These are phyloP conservation scores for Lasius fuliginosus DNA, from an alignment of 2,888 invertebrate species.

Conservation along the genomic window DNA sequence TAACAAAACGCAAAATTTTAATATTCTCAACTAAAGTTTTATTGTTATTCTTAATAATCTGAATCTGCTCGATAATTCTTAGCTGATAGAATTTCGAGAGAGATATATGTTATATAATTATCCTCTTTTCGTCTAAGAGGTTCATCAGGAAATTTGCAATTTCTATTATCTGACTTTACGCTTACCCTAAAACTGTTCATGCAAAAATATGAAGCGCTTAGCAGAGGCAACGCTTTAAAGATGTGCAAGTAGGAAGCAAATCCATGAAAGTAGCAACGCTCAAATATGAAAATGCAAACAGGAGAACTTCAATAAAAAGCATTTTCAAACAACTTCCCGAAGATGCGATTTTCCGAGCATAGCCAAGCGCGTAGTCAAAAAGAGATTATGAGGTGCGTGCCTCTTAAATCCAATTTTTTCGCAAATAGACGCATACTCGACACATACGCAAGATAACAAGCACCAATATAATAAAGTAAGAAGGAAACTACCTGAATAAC, in stretches of 20 bases:
- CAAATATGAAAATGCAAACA: slow-evolving; percentile 47
- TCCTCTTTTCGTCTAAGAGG: background rate
- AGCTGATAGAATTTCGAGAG: background rate
- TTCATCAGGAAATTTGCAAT: slow-evolving; percentile 14
- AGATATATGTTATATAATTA: slow-evolving; percentile 11
- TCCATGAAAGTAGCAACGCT: slow-evolving; percentile 39
- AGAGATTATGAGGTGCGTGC: slow-evolving; percentile 34
- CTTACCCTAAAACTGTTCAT: slow-evolving; percentile 23
- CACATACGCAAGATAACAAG: slow-evolving; percentile 6
- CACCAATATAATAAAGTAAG: slow-evolving; percentile 6
- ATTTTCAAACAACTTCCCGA: slow-evolving; percentile 35
- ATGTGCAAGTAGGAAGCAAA: slow-evolving; percentile 38
- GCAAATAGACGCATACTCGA: slow-evolving; percentile 34
- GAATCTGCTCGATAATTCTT: background rate
- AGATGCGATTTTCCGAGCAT: slow-evolving; percentile 49
- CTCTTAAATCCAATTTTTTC: slow-evolving; percentile 49
- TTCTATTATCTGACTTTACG: slow-evolving; percentile 15
- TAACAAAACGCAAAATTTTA: background rate
- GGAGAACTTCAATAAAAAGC: slow-evolving; percentile 39
- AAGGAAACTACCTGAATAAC: background rate
- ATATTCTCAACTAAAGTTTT: background rate
- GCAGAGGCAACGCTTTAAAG: slow-evolving; percentile 7
- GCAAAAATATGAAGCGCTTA: slow-evolving; percentile 29
- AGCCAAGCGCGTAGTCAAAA: slow-evolving; percentile 24
- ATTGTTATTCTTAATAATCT: background rate